Evolutionary conservation across 2,797 vertebrate genomes (phyloP).

Genomic region (Gastrophryne carolinensis): DNA sequence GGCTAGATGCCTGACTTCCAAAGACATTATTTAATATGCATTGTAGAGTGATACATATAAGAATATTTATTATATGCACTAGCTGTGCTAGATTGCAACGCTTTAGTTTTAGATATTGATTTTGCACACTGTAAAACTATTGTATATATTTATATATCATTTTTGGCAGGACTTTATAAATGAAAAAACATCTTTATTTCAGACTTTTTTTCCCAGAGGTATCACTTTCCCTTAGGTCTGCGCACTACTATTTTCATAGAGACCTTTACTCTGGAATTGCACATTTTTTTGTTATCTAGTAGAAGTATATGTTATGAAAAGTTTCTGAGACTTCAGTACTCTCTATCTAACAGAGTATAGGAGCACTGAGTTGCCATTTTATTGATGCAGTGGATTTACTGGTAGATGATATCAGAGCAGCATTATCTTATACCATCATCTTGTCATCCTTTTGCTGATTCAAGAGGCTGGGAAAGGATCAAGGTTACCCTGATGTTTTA

Average conservation of each 20-base stretch:
- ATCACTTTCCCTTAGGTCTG: too few relatives aligned
- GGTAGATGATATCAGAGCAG: neutral
- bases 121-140: neutral
- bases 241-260: too few relatives aligned
- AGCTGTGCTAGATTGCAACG: slow-evolving; percentile 21
- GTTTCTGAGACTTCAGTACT: too few relatives aligned
- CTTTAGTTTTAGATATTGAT: neutral
- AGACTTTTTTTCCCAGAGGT: too few relatives aligned
- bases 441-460: neutral
- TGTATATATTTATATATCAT: neutral
- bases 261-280: too few relatives aligned
- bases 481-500: slow-evolving; percentile 27
- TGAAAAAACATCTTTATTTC: too few relatives aligned
- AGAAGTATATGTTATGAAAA: too few relatives aligned
- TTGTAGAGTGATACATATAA: neutral
- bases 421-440: neutral
- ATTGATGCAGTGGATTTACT: too few relatives aligned
- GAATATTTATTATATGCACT: slow-evolving; percentile 27
- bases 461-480: too few relatives aligned
- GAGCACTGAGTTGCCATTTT: too few relatives aligned
- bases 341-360: too few relatives aligned
- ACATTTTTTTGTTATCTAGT: too few relatives aligned
- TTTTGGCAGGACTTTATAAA: neutral
- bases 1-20: neutral
- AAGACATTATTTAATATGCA: neutral